Base-by-base conservation (phyloP, 1,140 invertebrate genomes). In the Lepidostoma basale region DNA sequence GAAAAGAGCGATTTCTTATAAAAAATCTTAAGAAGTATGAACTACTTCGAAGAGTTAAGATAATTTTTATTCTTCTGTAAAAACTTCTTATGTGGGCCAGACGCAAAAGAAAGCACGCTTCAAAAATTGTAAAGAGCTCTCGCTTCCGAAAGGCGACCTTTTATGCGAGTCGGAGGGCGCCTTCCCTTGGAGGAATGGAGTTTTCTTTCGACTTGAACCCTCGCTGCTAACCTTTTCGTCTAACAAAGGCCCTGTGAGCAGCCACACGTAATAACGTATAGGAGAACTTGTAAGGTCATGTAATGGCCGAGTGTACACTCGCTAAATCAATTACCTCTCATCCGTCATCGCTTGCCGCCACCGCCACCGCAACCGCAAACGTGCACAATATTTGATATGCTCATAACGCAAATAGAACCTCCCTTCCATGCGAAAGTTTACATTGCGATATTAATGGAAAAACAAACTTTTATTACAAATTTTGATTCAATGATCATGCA, bases 61-160 rank as follows among this genome's bases (percentile, higher is more conserved):
- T 52, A 52, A 52, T 52, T 52, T 28, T 52, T 52, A 52, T 52
- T 52, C 47, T 52, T 28, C 12, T 52, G 23, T 52, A 28, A 52
- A n/a, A 52, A 52, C 22, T 52, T 14, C 47, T 52, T 26, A 30
- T 52, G 25, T 52, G 47, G 47, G 30, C 54, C 54, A 23, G 54
- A 39, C 6, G 28, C 47, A 58, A 58, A 58, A 58, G 36, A 22
- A 58, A 39, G 20, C 20, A 58, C 16, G 54, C 54, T 30, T 58
- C 30, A 58, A 58, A 58, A 58, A 58, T 36, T 58, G 28, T 36
- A 58, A 58, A 58, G 36, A 40, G 33, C 54, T 23, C 22, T 58
- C 16, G 30, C 54, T 36, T 58, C 30, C 28, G 18, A 58, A 36
- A 58, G 36, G 54, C 36, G 30, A 58, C 36, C 54, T 58, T 58